Percentiles rank a stretch among this genome's conserved stretches.
Evolutionary conservation across 2,797 vertebrate genomes (phyloP).

Genomic region (Trichosurus vulpecula): DNA sequence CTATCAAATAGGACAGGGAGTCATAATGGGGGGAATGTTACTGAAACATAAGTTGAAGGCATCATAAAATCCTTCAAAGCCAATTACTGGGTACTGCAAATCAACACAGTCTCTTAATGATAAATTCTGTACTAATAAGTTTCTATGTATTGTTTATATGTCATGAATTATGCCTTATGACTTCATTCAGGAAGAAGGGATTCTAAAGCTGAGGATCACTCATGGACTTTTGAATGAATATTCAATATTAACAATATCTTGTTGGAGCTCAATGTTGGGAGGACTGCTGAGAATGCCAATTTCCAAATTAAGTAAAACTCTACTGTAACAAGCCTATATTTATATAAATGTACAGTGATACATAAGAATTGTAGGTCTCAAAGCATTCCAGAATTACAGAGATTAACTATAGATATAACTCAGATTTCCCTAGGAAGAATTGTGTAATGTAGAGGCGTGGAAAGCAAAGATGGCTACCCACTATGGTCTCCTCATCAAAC

Average conservation of each 20-base stretch:
- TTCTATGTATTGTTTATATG: neutral
- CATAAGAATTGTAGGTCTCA: neutral
- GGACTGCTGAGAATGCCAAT: neutral
- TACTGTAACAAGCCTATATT: neutral
- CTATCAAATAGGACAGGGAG: neutral
- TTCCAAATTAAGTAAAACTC: neutral
- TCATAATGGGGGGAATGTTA: neutral
- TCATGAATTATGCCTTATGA: neutral
- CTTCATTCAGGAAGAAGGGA: neutral
- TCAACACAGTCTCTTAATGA: neutral
- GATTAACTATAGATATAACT: neutral
- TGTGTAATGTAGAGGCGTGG: neutral
- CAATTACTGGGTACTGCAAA: neutral
- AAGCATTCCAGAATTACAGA: neutral
- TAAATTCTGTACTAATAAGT: neutral
- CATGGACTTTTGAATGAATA: neutral
- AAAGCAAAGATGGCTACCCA: conserved; percentile 17
- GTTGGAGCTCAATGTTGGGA: neutral
- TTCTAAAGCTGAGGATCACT: neutral
- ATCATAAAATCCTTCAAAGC: neutral
- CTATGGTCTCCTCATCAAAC: neutral
- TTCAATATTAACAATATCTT: neutral
- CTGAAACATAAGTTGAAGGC: neutral
- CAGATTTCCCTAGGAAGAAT: neutral
- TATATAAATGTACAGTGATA: neutral